Evolutionary conservation across 1,140 invertebrate species (phyloP), one percentile per base, ranked within the genome.

Genomic region (Bombus difficillimus): DNA sequence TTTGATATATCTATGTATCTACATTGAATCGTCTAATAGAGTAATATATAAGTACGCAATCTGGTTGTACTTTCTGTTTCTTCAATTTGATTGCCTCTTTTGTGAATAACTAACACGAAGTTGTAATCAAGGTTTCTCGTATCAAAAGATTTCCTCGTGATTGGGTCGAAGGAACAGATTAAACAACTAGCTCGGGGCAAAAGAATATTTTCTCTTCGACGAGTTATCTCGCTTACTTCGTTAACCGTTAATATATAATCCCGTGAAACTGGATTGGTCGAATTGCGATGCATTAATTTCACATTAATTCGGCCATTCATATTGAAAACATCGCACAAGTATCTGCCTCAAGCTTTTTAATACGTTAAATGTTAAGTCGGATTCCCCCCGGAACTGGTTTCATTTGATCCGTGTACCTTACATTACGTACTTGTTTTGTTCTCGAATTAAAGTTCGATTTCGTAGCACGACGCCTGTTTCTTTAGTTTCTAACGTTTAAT

Each of bases 221-320:
- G 28, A 43, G 76, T 74, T 72, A 66, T 57, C 68, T 66, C 77
- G 41, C 6, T 47, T 62, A 43, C 34, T 57, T 79, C 68, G n/a
- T 85, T 85, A 85, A 81, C 59, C 1, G 39, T 34, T 81, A 85
- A 85, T 85, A 22, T 53, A 53, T 18, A 85, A 81, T 75, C 77
- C 77, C 53, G 71, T 34, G 59, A 74, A 37, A 59, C 22, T 34
- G 13, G 53, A 80, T 68, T 85, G 69, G 69, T 22, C 78, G 15
- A 15, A 37, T 64, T 1, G 22, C 12, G 43, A 32, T 74, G 9
- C 76, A 43, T 72, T 84, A 72, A 84, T 84, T 41, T 62, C 68
- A 8, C 53, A 53, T 39, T 71, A 72, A 84, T 57, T 69, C 37
- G 13, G 10, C 28, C 62, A n/a, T 77, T 68, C 69, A 83, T 39